A percentile compares a stretch with the other conserved stretches of the same genome.
Conservation (phyloP, 2,888 invertebrate species). For the Apamea monoglypha region DNA sequence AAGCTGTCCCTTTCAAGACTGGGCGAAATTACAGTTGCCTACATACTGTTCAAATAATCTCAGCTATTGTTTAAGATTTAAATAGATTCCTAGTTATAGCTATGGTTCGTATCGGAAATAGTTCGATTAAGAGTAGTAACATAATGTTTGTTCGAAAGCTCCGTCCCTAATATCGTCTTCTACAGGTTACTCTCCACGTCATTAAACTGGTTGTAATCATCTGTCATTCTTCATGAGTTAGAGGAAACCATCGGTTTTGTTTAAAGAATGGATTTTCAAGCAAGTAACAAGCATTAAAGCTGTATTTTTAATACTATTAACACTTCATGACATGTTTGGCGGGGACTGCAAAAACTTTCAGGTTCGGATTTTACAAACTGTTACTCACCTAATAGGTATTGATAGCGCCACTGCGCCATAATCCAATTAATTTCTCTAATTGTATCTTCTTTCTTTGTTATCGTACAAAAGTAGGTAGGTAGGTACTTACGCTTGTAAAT, state of each 20-base stretch:
- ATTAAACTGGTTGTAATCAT: background rate
- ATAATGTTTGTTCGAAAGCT: background rate
- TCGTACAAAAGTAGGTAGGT: constrained; percentile 2
- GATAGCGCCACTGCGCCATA: constrained; percentile 1
- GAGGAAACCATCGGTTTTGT: background rate
- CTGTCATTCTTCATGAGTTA: background rate
- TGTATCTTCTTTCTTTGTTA: constrained; percentile 10
- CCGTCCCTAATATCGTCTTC: background rate
- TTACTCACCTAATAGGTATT: background rate
- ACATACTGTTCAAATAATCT: background rate
- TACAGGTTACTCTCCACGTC: background rate
- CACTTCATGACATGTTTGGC: background rate
- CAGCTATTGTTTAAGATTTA: constrained; percentile 16
- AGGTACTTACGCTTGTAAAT: constrained; percentile 33
- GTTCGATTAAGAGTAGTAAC: background rate
- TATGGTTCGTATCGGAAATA: background rate
- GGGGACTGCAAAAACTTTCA: background rate
- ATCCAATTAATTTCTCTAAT: constrained; percentile 10
- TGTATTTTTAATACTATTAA: background rate
- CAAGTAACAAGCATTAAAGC: too few relatives aligned
- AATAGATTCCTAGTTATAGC: constrained; percentile 11
- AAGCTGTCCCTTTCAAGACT: constrained; percentile 15
- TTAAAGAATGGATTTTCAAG: background rate
- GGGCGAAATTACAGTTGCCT: background rate
- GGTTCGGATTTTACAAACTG: background rate